phyloP scores from a whole-genome alignment of 2,888 invertebrate species.

The Lasioglossum marginatum region DNA sequence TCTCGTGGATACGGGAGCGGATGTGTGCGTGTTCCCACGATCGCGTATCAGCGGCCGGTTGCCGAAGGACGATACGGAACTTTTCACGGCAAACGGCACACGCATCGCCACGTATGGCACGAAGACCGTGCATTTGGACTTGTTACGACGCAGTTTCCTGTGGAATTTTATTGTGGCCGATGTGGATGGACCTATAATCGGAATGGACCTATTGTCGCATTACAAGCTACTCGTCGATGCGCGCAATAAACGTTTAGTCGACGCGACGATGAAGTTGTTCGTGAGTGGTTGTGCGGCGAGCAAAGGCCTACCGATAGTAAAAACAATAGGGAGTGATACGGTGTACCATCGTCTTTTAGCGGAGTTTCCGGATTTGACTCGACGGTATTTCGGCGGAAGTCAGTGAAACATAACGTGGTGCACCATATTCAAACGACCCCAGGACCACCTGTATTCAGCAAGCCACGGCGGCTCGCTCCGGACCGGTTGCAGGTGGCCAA shows the following conservation, averaged over 20 bases:
- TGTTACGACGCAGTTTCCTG: background rate
- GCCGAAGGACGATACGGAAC: background rate
- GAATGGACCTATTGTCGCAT: background rate
- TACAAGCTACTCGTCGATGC: background rate
- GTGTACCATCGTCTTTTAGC: background rate
- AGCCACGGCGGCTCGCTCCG: background rate
- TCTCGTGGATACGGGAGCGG: background rate
- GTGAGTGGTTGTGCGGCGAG: background rate
- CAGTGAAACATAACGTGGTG: constrained; percentile 40
- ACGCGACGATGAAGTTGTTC: background rate
- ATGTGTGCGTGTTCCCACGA: background rate
- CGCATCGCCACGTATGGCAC: background rate
- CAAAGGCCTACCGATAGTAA: background rate
- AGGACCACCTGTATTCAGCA: background rate
- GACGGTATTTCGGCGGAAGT: background rate
- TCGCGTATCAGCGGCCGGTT: background rate
- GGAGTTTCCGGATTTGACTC: background rate
- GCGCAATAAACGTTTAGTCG: background rate
- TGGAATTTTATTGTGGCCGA: background rate
- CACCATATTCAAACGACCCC: constrained; percentile 57
- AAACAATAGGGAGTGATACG: background rate
- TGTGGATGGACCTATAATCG: background rate
- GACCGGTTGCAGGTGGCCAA: background rate
- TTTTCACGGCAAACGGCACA: background rate
- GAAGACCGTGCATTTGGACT: background rate